A percentile compares a stretch with the other conserved stretches of the same genome.
phyloP scores from a whole-genome alignment of 1,140 invertebrate species.

The Neuroterus valhalla region DNA sequence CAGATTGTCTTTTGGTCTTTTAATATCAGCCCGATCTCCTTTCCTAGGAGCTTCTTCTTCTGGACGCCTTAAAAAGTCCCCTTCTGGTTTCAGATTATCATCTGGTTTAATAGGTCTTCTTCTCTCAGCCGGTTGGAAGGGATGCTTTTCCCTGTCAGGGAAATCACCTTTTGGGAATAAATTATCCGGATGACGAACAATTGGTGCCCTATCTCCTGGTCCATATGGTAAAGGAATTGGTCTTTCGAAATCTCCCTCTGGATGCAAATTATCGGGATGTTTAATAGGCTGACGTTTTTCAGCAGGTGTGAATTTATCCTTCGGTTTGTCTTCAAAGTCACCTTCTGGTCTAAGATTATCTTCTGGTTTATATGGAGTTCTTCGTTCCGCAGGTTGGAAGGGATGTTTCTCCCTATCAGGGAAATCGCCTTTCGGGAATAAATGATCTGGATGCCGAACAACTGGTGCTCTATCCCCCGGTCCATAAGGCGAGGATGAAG shows the following conservation, averaged over 20 bases:
- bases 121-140: slow-evolving; percentile 71
- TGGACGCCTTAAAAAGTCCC: slow-evolving; percentile 77
- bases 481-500: slow-evolving; percentile 79
- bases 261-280: slow-evolving; percentile 73
- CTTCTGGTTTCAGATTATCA: slow-evolving; percentile 80
- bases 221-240: slow-evolving; percentile 71
- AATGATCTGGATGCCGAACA: slow-evolving; percentile 54
- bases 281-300: slow-evolving; percentile 65
- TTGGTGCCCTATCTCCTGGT: slow-evolving; percentile 77
- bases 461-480: slow-evolving; percentile 61
- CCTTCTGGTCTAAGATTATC: slow-evolving; percentile 75
- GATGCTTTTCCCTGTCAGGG: slow-evolving; percentile 63
- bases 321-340: slow-evolving; percentile 68
- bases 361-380: slow-evolving; percentile 73
- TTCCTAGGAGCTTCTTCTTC: slow-evolving; percentile 70
- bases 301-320: too few species aligned
- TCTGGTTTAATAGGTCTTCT: slow-evolving; percentile 69
- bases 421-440: slow-evolving; percentile 78
- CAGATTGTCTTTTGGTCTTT: slow-evolving; percentile 77
- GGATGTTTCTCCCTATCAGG: slow-evolving; percentile 69
- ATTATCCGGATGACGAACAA: slow-evolving; percentile 77
- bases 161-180: slow-evolving; percentile 78
- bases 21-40: slow-evolving; percentile 77
- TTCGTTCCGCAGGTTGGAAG: slow-evolving; percentile 69
- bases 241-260: slow-evolving; percentile 76